These are phyloP conservation scores for Leucoraja erinaceus DNA, from an alignment of 2,113 vertebrate species.

Conservation along the genomic window DNA sequence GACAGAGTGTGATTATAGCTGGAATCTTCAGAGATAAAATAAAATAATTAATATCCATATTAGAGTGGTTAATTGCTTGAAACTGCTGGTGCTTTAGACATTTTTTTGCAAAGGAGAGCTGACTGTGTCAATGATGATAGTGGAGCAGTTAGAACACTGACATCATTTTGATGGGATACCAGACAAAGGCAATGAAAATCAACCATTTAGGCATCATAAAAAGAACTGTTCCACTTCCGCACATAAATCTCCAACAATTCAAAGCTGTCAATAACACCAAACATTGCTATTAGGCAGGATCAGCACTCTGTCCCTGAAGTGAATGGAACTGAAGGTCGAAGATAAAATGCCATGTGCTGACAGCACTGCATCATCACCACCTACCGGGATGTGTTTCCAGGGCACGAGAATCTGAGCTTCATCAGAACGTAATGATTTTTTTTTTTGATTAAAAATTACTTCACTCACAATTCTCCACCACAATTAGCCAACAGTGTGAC, in stretches of 20 bases:
- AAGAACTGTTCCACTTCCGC: not conserved
- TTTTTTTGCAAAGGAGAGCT: not conserved
- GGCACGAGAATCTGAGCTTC: not conserved
- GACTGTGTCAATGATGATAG: too few relatives aligned
- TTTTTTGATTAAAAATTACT: not conserved
- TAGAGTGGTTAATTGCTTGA: not conserved
- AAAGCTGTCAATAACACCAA: too few relatives aligned
- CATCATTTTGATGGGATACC: not conserved
- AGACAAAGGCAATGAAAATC: not conserved
- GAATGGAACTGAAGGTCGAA: too few relatives aligned
- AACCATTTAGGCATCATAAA: not conserved
- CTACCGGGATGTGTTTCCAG: too few relatives aligned
- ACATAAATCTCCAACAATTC: too few relatives aligned
- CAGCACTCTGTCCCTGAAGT: too few relatives aligned
- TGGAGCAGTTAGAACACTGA: not conserved
- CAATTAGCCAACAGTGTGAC: not conserved
- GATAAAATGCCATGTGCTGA: too few relatives aligned
- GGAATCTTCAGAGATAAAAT: not conserved
- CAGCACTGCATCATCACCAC: too few relatives aligned
- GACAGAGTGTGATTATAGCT: not conserved
- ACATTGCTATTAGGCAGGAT: too few relatives aligned
- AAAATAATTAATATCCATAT: not conserved
- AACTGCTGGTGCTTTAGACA: not conserved
- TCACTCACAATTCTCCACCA: not conserved
- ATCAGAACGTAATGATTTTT: not conserved